A percentile compares a stretch with the other conserved stretches of the same genome.
These are phyloP conservation scores for Carassius gibelio DNA, from an alignment of 2,113 vertebrate species.

Conservation along the genomic window DNA sequence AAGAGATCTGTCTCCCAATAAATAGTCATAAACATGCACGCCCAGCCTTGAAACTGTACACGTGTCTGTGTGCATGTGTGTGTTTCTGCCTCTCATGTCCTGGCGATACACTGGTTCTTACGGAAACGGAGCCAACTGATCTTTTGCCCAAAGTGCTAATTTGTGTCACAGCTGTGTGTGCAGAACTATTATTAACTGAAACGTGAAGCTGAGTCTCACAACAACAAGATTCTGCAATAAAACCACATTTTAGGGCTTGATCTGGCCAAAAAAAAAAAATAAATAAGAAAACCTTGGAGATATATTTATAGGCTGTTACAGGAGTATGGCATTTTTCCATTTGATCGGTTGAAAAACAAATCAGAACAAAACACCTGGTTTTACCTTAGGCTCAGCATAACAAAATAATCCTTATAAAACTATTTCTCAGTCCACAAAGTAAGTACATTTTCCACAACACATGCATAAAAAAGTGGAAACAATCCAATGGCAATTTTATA, in stretches of 20 bases:
- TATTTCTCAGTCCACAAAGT: slow-evolving; percentile 1
- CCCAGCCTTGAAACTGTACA: not conserved
- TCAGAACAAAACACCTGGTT: slow-evolving; percentile 75
- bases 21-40: not conserved
- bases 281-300: slow-evolving; percentile 53
- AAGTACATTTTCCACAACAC: slow-evolving; percentile 20
- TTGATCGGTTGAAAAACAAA: slow-evolving; percentile 73
- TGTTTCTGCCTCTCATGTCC: slow-evolving; percentile 63
- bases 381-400: slow-evolving; percentile 49
- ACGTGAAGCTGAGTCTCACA: slow-evolving; percentile 76
- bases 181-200: slow-evolving; percentile 79
- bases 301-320: slow-evolving; percentile 71
- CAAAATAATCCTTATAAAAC: slow-evolving; percentile 36
- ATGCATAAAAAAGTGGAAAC: too few relatives aligned
- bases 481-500: too few relatives aligned
- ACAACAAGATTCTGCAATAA: slow-evolving; percentile 76
- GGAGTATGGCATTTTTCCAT: slow-evolving; percentile 75
- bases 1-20: not conserved
- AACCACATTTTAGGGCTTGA: slow-evolving; percentile 70
- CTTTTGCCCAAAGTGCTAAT: slow-evolving; percentile 74
- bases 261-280: slow-evolving; percentile 46
- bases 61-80: not conserved
- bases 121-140: slow-evolving; percentile 74
- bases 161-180: slow-evolving; percentile 74
- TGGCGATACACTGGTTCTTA: slow-evolving; percentile 66